Conservation (phyloP, 1,140 invertebrate genomes). For the Drosophila melanica region DNA sequence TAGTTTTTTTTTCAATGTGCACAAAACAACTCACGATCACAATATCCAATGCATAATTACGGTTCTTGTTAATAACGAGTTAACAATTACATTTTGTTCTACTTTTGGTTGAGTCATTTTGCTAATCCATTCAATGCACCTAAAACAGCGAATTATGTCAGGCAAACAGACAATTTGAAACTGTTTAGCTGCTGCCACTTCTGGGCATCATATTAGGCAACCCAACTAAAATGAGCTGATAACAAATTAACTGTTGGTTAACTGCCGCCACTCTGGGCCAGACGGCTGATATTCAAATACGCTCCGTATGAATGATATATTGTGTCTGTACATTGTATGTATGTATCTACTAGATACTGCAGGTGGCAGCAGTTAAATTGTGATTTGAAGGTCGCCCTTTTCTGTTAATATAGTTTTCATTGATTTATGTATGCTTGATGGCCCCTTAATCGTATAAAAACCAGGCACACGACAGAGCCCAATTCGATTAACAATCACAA, state of each 20-base stretch:
- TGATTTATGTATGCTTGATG: slow-evolving; percentile 19
- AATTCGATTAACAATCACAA: slow-evolving; percentile 13
- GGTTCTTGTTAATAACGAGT: slow-evolving; percentile 10
- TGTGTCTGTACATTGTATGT: not conserved
- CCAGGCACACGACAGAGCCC: slow-evolving; percentile 5
- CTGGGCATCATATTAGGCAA: slow-evolving; percentile 25
- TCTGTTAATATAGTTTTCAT: not conserved
- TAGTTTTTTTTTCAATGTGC: slow-evolving; percentile 13
- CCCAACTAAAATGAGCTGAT: slow-evolving; percentile 17
- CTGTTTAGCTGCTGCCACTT: slow-evolving; percentile 5
- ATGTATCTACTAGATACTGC: not conserved
- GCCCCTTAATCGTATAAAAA: slow-evolving; percentile 20
- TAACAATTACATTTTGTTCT: slow-evolving; percentile 20
- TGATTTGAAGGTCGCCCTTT: slow-evolving; percentile 2
- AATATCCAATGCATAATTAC: slow-evolving; percentile 2
- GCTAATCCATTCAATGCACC: slow-evolving; percentile 9
- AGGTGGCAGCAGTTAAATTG: slow-evolving; percentile 1
- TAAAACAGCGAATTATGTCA: not conserved
- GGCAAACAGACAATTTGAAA: slow-evolving; percentile 2
- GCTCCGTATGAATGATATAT: not conserved
- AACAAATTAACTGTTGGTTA: slow-evolving; percentile 24
- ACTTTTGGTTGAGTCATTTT: slow-evolving; percentile 23
- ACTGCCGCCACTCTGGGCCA: not conserved
- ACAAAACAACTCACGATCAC: slow-evolving; percentile 9
- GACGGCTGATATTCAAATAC: not conserved